phyloP scores from a whole-genome alignment of 2,113 vertebrate species.

The Salvelinus namaycush region DNA sequence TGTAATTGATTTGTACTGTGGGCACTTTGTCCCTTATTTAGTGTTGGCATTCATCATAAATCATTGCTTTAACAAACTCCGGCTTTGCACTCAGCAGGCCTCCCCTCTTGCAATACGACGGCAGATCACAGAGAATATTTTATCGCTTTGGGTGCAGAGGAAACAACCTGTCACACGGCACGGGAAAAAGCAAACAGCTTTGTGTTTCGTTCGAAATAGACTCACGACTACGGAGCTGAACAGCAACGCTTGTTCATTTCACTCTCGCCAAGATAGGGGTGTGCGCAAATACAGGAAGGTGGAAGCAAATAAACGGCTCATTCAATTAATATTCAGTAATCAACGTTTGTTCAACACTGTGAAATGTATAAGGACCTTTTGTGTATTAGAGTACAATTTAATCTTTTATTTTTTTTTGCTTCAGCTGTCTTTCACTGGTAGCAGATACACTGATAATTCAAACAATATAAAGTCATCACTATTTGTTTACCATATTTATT shows the following conservation, averaged over 20 bases:
- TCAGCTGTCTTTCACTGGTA: too few species aligned
- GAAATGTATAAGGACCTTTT: neutral
- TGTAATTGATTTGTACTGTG: slow-evolving; percentile 79
- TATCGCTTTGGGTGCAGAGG: slow-evolving; percentile 77
- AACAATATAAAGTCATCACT: too few species aligned
- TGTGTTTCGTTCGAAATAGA: slow-evolving; percentile 70
- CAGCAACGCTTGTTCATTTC: slow-evolving; percentile 64
- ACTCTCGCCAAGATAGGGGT: slow-evolving; percentile 58
- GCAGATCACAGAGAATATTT: slow-evolving; percentile 78
- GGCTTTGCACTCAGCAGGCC: slow-evolving; percentile 63
- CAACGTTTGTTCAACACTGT: slow-evolving; percentile 40
- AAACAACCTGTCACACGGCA: slow-evolving; percentile 77
- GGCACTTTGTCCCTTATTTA: slow-evolving; percentile 78
- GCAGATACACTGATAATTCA: too few species aligned
- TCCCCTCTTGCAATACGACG: slow-evolving; percentile 67
- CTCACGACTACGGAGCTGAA: slow-evolving; percentile 55
- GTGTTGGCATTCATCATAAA: slow-evolving; percentile 81
- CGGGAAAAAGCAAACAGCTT: slow-evolving; percentile 70
- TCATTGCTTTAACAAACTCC: slow-evolving; percentile 81
- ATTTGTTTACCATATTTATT: too few species aligned
- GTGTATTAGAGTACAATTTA: neutral
- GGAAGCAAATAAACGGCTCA: slow-evolving; percentile 57
- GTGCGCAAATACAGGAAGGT: slow-evolving; percentile 47
- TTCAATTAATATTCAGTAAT: slow-evolving; percentile 62
- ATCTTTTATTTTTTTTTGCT: neutral